These are phyloP conservation scores for Rutpela maculata DNA, from an alignment of 2,888 invertebrate species.

Conservation along the genomic window DNA sequence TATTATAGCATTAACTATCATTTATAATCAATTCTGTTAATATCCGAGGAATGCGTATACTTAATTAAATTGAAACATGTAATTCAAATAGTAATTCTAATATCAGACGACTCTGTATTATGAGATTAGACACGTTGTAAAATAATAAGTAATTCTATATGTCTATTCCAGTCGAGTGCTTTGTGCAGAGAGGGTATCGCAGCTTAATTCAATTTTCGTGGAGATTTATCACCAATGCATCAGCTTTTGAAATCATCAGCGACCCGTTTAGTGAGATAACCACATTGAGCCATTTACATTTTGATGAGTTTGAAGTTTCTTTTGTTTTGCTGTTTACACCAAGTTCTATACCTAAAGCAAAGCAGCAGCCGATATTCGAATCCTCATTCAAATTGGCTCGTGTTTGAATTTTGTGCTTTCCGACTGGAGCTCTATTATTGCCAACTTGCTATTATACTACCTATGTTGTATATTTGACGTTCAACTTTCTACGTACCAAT, in stretches of 20 bases:
- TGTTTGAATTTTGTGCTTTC: constrained; percentile 48
- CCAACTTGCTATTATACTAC: constrained; percentile 13
- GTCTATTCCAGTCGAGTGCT: constrained; percentile 2
- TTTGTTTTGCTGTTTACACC: constrained; percentile 63
- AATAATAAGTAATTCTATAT: constrained; percentile 4
- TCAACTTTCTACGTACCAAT: neutral
- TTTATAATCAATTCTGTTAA: too few species aligned
- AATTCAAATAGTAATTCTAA: too few species aligned
- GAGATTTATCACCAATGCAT: constrained; percentile 60
- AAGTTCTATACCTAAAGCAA: constrained; percentile 57
- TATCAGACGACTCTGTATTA: neutral
- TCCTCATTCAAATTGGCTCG: constrained; percentile 60
- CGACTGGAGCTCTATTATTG: constrained; percentile 40
- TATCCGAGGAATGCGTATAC: too few species aligned
- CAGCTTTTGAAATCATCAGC: constrained; percentile 62
- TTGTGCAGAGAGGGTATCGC: constrained; percentile 48
- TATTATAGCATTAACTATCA: too few species aligned
- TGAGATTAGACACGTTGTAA: neutral
- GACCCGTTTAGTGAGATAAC: constrained; percentile 64
- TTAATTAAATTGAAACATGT: too few species aligned
- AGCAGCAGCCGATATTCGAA: constrained; percentile 54
- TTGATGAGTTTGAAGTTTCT: constrained; percentile 69
- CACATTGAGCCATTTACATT: constrained; percentile 70
- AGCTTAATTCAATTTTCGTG: constrained; percentile 59
- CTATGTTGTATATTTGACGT: constrained; percentile 1